phyloP scores from a whole-genome alignment of 1,140 invertebrate species.

The Lepidurus packardi region DNA sequence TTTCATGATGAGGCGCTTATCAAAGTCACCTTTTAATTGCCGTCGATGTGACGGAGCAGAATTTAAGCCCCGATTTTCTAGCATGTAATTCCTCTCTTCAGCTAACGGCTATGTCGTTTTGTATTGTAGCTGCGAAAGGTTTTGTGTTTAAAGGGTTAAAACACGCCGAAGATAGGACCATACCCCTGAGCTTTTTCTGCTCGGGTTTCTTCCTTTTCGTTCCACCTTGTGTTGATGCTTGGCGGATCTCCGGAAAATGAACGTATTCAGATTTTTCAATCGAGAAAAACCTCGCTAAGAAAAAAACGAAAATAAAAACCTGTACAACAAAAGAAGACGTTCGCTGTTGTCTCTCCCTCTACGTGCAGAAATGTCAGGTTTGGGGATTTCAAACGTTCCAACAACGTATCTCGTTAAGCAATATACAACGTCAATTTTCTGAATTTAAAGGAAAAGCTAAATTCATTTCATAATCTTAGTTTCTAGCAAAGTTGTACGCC shows the following conservation, averaged over 20 bases:
- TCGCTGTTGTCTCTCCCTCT: not conserved
- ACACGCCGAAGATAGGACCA: not conserved
- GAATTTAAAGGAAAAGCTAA: not conserved
- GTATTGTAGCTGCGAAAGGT: not conserved
- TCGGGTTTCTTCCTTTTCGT: not conserved
- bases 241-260: conserved; percentile 18
- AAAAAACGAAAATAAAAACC: not conserved
- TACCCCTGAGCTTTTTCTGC: not conserved
- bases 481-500: not conserved
- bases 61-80: not conserved
- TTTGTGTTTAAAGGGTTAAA: conserved; percentile 15
- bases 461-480: not conserved
- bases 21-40: conserved; percentile 12
- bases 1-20: conserved; percentile 15
- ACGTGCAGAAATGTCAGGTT: not conserved
- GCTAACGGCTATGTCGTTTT: conserved; percentile 5
- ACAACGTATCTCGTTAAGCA: not conserved
- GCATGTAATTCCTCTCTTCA: conserved; percentile 7
- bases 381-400: not conserved
- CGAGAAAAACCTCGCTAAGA: not conserved
- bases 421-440: not conserved
- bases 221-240: not conserved
- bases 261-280: conserved; percentile 4
- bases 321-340: not conserved
- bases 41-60: conserved; percentile 7